These are phyloP conservation scores for Nephrotoma flavescens DNA, from an alignment of 2,888 invertebrate species.

Conservation along the genomic window DNA sequence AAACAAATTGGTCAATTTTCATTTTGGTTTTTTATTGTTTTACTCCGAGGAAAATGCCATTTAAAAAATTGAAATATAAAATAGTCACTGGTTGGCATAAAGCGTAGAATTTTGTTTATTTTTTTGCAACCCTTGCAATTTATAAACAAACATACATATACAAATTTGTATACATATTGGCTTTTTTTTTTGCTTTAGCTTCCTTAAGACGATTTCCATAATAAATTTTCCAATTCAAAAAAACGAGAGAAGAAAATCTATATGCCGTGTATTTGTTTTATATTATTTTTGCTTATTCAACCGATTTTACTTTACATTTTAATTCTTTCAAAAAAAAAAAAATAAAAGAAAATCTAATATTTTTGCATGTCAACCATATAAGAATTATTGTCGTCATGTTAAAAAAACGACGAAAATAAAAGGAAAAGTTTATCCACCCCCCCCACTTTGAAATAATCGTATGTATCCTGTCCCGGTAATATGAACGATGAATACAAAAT, in stretches of 20 bases:
- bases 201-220: neutral
- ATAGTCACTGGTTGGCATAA: neutral
- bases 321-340: slow-evolving; percentile 3
- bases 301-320: neutral
- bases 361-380: neutral
- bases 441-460: neutral
- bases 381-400: neutral
- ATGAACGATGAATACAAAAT: neutral
- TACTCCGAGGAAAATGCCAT: neutral
- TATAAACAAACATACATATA: neutral
- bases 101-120: neutral
- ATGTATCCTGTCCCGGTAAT: neutral
- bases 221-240: neutral
- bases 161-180: neutral
- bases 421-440: neutral
- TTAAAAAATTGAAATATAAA: neutral
- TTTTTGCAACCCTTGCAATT: neutral
- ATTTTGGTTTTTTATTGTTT: neutral
- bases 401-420: slow-evolving; percentile 3
- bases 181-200: neutral
- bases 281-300: slow-evolving; percentile 8
- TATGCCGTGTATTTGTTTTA: slow-evolving; percentile 4
- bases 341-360: slow-evolving; percentile 1
- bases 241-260: neutral
- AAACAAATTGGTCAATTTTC: neutral